A percentile compares a stretch with the other conserved stretches of the same genome.
Conservation (phyloP, 1,140 invertebrate species). For the Lucilia cuprina region DNA sequence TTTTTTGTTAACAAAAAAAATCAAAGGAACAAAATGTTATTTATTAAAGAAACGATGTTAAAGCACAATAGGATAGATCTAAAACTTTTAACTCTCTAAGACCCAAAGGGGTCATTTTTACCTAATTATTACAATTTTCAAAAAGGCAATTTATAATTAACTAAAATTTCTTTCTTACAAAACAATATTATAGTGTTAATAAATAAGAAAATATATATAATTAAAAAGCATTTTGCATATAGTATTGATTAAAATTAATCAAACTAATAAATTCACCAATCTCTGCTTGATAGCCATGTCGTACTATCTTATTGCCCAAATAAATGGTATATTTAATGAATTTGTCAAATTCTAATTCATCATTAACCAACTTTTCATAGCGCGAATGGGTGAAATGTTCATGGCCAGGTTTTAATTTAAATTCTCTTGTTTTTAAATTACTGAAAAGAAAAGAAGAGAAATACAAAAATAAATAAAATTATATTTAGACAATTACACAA, state of each 20-base stretch:
- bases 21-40: background rate
- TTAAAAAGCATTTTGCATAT: constrained; percentile 39
- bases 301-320: constrained; percentile 55
- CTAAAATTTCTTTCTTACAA: background rate
- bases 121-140: background rate
- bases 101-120: background rate
- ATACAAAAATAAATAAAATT: background rate
- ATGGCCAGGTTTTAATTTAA: constrained; percentile 42
- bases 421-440: constrained; percentile 49
- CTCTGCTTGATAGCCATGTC: constrained; percentile 58
- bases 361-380: constrained; percentile 51
- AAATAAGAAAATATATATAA: background rate
- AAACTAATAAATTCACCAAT: constrained; percentile 56
- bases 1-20: too few relatives aligned
- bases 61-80: too few relatives aligned
- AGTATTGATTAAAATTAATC: constrained; percentile 59
- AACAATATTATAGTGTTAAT: background rate
- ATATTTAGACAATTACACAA: background rate
- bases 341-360: constrained; percentile 58
- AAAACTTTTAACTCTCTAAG: background rate
- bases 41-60: background rate
- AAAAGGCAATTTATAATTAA: background rate
- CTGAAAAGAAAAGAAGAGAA: constrained; percentile 40
- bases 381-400: constrained; percentile 51
- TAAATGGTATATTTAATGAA: constrained; percentile 58